phyloP scores from a whole-genome alignment of 2,888 invertebrate species.

The Empis stercorea region DNA sequence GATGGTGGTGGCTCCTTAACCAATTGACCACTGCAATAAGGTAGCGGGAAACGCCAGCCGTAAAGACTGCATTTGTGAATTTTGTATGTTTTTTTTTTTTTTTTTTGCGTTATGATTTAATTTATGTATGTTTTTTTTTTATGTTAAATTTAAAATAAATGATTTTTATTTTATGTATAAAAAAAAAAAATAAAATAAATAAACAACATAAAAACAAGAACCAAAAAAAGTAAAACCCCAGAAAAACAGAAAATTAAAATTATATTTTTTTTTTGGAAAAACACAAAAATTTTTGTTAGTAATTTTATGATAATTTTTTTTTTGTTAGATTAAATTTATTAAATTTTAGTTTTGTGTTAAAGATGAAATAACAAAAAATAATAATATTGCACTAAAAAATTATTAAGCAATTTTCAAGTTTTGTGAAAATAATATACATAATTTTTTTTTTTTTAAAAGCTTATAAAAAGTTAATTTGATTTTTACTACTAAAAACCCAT shows the following conservation, averaged over 20 bases:
- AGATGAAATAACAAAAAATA: neutral
- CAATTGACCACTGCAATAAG: constrained; percentile 77
- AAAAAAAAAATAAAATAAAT: neutral
- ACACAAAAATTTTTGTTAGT: no score
- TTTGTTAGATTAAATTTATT: neutral
- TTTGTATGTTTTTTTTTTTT: constrained; percentile 8
- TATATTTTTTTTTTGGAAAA: no score
- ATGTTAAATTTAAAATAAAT: neutral
- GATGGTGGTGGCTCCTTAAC: constrained; percentile 63
- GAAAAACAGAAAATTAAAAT: neutral
- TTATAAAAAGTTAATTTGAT: neutral
- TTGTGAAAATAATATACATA: neutral
- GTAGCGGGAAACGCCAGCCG: constrained; percentile 93
- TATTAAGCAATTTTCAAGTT: neutral
- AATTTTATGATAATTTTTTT: neutral
- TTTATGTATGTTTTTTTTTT: no score
- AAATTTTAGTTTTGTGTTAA: neutral
- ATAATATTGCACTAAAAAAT: constrained; percentile 16
- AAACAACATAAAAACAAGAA: neutral
- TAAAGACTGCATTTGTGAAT: constrained; percentile 59
- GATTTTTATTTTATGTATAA: neutral
- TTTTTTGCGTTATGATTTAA: constrained; percentile 1
- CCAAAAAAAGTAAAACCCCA: neutral
- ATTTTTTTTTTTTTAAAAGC: no score
- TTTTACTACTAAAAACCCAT: neutral